phyloP scores from a whole-genome alignment of 2,888 invertebrate genomes.

The Synergus laeviventris region DNA sequence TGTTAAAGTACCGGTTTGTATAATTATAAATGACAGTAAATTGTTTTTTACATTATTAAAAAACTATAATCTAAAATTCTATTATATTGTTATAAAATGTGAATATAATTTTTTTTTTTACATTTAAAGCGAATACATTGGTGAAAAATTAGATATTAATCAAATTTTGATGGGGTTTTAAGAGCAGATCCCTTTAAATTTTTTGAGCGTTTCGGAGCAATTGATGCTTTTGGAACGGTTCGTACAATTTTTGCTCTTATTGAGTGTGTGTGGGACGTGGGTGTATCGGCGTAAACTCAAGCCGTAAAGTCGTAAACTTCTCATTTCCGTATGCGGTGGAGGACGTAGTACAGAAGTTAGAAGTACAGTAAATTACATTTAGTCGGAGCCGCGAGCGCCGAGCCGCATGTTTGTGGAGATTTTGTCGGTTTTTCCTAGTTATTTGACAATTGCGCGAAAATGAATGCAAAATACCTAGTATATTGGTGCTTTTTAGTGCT shows the following conservation, averaged over 20 bases:
- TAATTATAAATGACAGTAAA: not conserved
- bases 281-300: slow-evolving; percentile 44
- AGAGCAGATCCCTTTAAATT: not conserved
- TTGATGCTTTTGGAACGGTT: slow-evolving; percentile 43
- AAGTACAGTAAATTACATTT: too few species aligned
- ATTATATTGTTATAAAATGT: too few species aligned
- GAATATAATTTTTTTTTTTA: too few species aligned
- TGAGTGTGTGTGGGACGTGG: slow-evolving; percentile 21
- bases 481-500: slow-evolving; percentile 47
- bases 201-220: not conserved
- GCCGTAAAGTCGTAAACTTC: slow-evolving; percentile 43
- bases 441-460: slow-evolving; percentile 40
- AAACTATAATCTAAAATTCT: too few species aligned
- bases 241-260: slow-evolving; percentile 39
- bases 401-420: slow-evolving; percentile 40
- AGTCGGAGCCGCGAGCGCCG: slow-evolving; percentile 39
- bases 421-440: slow-evolving; percentile 33
- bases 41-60: too few species aligned
- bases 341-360: too few species aligned
- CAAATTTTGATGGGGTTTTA: not conserved
- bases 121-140: too few species aligned
- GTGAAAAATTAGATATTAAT: too few species aligned
- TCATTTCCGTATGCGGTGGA: slow-evolving; percentile 46
- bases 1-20: slow-evolving; percentile 17
- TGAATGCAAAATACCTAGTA: slow-evolving; percentile 45